These are phyloP conservation scores for Cygnus buccinator DNA, from an alignment of 2,113 vertebrate genomes.

Conservation along the genomic window DNA sequence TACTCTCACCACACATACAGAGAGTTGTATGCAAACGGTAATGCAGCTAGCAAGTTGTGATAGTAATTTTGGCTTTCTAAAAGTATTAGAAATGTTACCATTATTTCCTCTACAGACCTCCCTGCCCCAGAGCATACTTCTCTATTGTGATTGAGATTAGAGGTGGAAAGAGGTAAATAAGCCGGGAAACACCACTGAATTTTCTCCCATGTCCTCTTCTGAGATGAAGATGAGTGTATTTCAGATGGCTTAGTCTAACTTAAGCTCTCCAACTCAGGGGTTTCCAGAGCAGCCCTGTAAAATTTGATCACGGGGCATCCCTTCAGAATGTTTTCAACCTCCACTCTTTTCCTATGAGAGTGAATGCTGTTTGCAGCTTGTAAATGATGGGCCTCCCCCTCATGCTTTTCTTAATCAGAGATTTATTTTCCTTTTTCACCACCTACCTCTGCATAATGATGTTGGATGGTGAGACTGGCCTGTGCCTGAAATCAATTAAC, in stretches of 20 bases:
- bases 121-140: background rate
- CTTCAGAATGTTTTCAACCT: slow-evolving; percentile 18
- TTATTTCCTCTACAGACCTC: background rate
- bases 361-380: background rate
- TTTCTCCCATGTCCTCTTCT: background rate
- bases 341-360: background rate
- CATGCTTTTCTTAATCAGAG: slow-evolving; percentile 23
- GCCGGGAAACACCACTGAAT: background rate
- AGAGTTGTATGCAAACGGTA: background rate
- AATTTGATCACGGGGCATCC: background rate
- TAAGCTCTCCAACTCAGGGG: background rate
- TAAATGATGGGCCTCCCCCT: background rate
- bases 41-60: background rate
- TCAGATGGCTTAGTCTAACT: background rate
- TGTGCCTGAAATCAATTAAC: slow-evolving; percentile 44
- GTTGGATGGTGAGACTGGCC: slow-evolving; percentile 21
- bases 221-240: background rate
- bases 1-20: background rate
- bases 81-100: background rate
- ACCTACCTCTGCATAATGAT: slow-evolving; percentile 39
- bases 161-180: background rate
- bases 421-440: slow-evolving; percentile 50
- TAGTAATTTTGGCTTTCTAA: background rate
- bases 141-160: background rate
- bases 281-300: background rate